phyloP scores from a whole-genome alignment of 2,888 invertebrate genomes.

The Parochlus steinenii region DNA sequence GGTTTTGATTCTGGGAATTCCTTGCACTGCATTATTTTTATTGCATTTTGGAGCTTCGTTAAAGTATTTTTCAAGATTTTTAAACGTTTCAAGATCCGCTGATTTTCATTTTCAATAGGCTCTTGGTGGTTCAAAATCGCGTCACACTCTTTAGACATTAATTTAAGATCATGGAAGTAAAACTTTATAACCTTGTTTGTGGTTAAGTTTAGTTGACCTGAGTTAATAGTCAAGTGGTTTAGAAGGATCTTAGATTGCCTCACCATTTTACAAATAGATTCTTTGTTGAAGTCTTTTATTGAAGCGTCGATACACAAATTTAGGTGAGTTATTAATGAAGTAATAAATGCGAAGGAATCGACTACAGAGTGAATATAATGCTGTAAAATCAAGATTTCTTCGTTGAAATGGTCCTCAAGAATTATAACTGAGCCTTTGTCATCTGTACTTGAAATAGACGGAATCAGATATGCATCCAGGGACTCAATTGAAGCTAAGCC shows the following conservation, averaged over 20 bases:
- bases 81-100: slow-evolving; percentile 25
- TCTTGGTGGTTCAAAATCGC: slow-evolving; percentile 23
- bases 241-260: slow-evolving; percentile 22
- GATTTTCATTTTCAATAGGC: slow-evolving; percentile 19
- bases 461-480: slow-evolving; percentile 25
- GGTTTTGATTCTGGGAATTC: not conserved
- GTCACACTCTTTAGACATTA: slow-evolving; percentile 25
- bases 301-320: slow-evolving; percentile 16
- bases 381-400: slow-evolving; percentile 24
- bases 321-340: slow-evolving; percentile 22
- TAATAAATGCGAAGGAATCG: slow-evolving; percentile 23
- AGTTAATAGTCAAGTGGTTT: slow-evolving; percentile 23
- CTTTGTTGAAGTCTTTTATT: slow-evolving; percentile 19
- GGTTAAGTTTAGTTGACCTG: slow-evolving; percentile 18
- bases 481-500: slow-evolving; percentile 28
- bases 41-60: slow-evolving; percentile 20
- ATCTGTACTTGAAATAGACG: slow-evolving; percentile 21
- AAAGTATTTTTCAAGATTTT: slow-evolving; percentile 24
- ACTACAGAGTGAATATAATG: slow-evolving; percentile 24
- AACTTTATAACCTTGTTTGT: slow-evolving; percentile 16
- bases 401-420: slow-evolving; percentile 26
- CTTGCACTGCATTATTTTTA: slow-evolving; percentile 14
- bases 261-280: slow-evolving; percentile 18
- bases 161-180: slow-evolving; percentile 19
- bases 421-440: slow-evolving; percentile 20